Percentiles rank a stretch among this genome's conserved stretches.
These are phyloP conservation scores for Pelecanus crispus DNA, from an alignment of 2,113 vertebrate genomes.

Conservation along the genomic window DNA sequence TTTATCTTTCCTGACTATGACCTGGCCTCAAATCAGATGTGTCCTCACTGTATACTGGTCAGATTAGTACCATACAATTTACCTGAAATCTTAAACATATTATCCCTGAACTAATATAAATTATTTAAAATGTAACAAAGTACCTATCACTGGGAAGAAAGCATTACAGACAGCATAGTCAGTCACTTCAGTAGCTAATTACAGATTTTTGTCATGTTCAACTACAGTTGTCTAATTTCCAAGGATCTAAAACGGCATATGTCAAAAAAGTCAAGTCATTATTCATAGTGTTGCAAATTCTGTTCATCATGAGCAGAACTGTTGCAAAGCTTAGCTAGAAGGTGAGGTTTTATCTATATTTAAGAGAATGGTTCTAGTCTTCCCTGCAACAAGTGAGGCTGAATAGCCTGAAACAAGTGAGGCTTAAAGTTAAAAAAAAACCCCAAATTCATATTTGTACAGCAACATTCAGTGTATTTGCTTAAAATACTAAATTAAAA, in stretches of 20 bases:
- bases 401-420: background rate
- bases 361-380: background rate
- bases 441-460: background rate
- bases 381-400: background rate
- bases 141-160: background rate
- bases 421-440: background rate
- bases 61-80: background rate
- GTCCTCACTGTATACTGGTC: background rate
- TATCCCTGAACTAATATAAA: background rate
- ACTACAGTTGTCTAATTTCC: background rate
- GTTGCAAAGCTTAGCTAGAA: background rate
- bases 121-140: background rate
- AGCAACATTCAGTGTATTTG: background rate
- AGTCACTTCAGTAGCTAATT: background rate
- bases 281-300: background rate
- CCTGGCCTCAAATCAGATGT: background rate
- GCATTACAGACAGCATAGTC: background rate
- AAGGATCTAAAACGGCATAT: background rate
- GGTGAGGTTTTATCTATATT: background rate
- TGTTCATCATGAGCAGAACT: background rate
- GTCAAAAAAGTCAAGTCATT: background rate
- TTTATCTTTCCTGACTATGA: background rate
- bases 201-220: background rate
- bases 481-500: constrained; percentile 37
- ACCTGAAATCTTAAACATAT: background rate